Evolutionary conservation across 2,888 invertebrate genomes (phyloP), one percentile per base, ranked within the genome.

Genomic region (Spodoptera littoralis): DNA sequence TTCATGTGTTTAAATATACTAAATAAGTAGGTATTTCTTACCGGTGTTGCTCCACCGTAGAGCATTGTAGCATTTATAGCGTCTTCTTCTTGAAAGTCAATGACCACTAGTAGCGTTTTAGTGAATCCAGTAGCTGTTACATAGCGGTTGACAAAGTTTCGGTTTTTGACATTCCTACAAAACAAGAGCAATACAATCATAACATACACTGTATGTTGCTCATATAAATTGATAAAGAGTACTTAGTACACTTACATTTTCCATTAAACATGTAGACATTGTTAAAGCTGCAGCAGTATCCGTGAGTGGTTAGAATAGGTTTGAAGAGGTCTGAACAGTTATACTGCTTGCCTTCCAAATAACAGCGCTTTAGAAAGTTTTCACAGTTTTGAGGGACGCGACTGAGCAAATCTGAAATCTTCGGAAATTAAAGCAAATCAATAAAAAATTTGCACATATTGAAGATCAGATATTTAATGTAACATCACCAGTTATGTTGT

Each of bases 261-360:
- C 86, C 71, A 42, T 81, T 79, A 48, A 84, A 87, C 11, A 74
- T 55, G 65, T 93, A 94, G 3, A 81, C 59, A 70, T 80, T 90
- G 80, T 96, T 96, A 73, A 96, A 96, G 0, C 94, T 87, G 68
- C 96, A 96, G 74, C 96, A 96, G 59, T 93, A 91, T 0, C 96
- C 96, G 24, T 90, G 90, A 44, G 84, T 86, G 0, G 96, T 95
- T 5, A 94, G 89, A 0, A 96, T 88, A 0, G 94, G 87, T 43
- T 87, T 85, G 80, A 96, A 96, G 0, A 96, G 82, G 1, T 87
- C 81, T 0, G 74, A 76, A 67, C 96, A 96, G 45, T 94, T 85
- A 11, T 58, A 59, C 0, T 18, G 43, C 50, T 67, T 53, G 12
- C 53, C 45, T 42, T 70, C 80, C 11, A 95, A 95, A 1, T 87